These are phyloP conservation scores for Semicossyphus pulcher DNA, from an alignment of 2,113 vertebrate genomes.

Conservation along the genomic window DNA sequence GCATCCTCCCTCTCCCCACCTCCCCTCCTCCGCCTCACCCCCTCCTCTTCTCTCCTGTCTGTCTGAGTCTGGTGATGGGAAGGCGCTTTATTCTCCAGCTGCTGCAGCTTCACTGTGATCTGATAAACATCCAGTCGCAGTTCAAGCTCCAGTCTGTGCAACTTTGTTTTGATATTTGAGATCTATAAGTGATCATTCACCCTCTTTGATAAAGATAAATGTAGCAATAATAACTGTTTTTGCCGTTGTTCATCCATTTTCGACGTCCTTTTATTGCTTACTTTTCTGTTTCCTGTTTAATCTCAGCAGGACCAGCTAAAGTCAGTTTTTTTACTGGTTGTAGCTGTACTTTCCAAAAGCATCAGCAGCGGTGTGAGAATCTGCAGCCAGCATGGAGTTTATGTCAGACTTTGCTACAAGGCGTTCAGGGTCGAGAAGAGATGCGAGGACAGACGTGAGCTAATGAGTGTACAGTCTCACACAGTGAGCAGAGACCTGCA, in stretches of 20 bases:
- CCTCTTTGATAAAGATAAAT: too few relatives aligned
- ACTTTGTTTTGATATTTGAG: too few relatives aligned
- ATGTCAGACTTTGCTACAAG: neutral
- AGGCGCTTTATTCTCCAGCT: neutral
- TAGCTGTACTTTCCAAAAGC: neutral
- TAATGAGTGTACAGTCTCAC: slow-evolving; percentile 11
- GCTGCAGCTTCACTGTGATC: slow-evolving; percentile 8
- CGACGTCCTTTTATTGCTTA: too few relatives aligned
- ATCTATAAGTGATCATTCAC: too few relatives aligned
- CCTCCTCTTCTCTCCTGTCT: neutral
- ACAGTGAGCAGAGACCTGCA: slow-evolving; percentile 17
- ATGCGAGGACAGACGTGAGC: neutral
- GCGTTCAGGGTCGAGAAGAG: slow-evolving; percentile 31
- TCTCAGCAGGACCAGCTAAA: too few relatives aligned
- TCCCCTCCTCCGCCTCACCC: neutral
- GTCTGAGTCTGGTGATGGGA: neutral
- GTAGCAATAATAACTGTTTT: too few relatives aligned
- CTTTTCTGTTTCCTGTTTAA: too few relatives aligned
- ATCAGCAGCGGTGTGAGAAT: neutral
- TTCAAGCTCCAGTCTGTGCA: neutral
- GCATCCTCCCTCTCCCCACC: neutral
- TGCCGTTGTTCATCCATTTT: too few relatives aligned
- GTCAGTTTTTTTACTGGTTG: neutral
- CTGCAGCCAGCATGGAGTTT: neutral
- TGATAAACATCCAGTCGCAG: neutral